These are phyloP conservation scores for Eretmochelys imbricata DNA, from an alignment of 2,113 vertebrate genomes.

Conservation along the genomic window DNA sequence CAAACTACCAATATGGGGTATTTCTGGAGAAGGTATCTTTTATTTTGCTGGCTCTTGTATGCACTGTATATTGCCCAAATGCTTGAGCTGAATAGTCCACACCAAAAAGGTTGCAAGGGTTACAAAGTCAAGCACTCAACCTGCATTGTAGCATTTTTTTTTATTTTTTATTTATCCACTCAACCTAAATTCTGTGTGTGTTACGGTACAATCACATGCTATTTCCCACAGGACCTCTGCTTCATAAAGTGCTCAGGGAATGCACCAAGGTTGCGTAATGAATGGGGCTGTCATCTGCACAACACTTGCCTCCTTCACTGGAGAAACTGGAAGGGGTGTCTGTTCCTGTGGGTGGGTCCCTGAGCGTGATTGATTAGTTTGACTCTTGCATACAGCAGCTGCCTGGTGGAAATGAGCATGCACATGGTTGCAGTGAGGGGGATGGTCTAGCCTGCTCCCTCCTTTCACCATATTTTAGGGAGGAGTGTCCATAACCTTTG, in stretches of 20 bases:
- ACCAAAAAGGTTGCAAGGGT: not conserved
- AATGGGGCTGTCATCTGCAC: not conserved
- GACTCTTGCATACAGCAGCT: slow-evolving; percentile 31
- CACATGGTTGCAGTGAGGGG: not conserved
- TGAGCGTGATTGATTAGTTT: not conserved
- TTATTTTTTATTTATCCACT: not conserved
- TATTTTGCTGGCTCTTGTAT: not conserved
- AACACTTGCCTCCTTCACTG: not conserved
- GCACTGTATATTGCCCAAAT: not conserved
- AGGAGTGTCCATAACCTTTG: slow-evolving; percentile 8
- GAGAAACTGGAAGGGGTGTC: not conserved
- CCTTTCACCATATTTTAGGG: slow-evolving; percentile 48
- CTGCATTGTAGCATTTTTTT: no score
- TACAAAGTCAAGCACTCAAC: not conserved
- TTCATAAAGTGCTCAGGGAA: not conserved
- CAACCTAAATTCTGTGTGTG: not conserved
- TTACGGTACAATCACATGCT: not conserved
- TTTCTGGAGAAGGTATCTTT: not conserved
- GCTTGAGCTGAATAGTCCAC: not conserved
- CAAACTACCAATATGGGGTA: not conserved
- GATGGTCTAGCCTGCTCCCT: slow-evolving; percentile 16
- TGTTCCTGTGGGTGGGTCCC: not conserved
- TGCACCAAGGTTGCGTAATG: not conserved
- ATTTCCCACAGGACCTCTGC: not conserved
- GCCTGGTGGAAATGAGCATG: fast-evolving